These are phyloP conservation scores for Lasioglossum marginatum DNA, from an alignment of 2,888 invertebrate genomes.

Conservation along the genomic window DNA sequence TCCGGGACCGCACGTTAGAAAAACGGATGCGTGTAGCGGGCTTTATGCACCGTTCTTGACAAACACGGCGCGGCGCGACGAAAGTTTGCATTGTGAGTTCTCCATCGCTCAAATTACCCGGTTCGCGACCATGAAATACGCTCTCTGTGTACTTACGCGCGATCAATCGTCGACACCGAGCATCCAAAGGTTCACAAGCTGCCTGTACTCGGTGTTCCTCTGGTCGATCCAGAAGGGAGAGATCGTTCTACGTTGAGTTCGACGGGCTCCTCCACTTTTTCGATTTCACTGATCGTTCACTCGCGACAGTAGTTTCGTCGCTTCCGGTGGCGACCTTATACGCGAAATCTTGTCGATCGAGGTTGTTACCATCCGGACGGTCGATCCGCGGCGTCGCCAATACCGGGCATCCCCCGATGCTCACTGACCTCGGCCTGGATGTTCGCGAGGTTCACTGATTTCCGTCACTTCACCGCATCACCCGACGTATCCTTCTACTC, in stretches of 20 bases:
- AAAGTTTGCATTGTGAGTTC: neutral
- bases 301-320: neutral
- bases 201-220: neutral
- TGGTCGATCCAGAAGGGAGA: neutral
- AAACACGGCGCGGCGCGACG: neutral
- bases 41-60: neutral
- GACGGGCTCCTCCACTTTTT: neutral
- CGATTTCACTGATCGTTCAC: conserved; percentile 8
- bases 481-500: neutral
- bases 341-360: neutral
- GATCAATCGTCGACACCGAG: conserved; percentile 72
- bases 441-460: conserved; percentile 6
- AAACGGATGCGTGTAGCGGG: too few relatives aligned
- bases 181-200: conserved; percentile 57
- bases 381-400: neutral
- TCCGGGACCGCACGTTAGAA: too few relatives aligned
- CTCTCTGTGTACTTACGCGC: conserved; percentile 72
- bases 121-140: neutral
- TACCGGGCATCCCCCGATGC: neutral
- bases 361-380: neutral
- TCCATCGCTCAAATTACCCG: neutral
- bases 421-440: neutral
- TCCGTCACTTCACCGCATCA: conserved; percentile 12
- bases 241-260: neutral
- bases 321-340: neutral